A percentile compares a stretch with the other conserved stretches of the same genome.
Conservation (phyloP, 2,113 vertebrate species). For the Ornithorhynchus anatinus region DNA sequence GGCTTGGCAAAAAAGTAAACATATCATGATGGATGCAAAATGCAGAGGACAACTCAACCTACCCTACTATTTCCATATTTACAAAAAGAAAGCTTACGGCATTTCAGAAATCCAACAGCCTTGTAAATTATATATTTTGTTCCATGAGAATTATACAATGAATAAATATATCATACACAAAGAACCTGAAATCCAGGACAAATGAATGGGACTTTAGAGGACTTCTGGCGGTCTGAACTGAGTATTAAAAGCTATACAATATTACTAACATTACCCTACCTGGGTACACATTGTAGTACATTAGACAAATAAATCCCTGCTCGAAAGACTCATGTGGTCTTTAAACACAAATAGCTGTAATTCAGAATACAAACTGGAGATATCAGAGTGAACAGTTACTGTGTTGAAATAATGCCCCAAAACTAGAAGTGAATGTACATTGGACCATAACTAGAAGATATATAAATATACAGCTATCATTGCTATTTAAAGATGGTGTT, state of each 20-base stretch:
- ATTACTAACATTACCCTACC: not conserved
- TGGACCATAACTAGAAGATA: too few relatives aligned
- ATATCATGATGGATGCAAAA: not conserved
- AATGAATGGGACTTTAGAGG: not conserved
- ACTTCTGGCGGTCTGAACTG: not conserved
- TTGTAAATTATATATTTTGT: slow-evolving; percentile 49
- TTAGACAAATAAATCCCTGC: not conserved
- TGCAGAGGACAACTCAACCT: not conserved
- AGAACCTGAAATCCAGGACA: slow-evolving; percentile 37
- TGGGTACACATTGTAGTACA: not conserved
- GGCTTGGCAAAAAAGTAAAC: not conserved
- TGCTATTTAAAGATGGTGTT: too few relatives aligned
- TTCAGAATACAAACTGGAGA: too few relatives aligned
- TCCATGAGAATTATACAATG: slow-evolving; percentile 25
- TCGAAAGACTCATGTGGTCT: too few relatives aligned
- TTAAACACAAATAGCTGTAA: too few relatives aligned
- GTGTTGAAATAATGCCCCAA: too few relatives aligned
- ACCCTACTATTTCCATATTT: slow-evolving; percentile 20
- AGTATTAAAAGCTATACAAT: not conserved
- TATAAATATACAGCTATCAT: too few relatives aligned
- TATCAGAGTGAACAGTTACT: too few relatives aligned
- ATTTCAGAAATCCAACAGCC: slow-evolving; percentile 36
- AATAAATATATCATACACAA: slow-evolving; percentile 56
- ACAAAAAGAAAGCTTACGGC: slow-evolving; percentile 14
- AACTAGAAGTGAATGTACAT: too few relatives aligned